Percentiles rank a stretch among this genome's conserved stretches.
These are phyloP conservation scores for Lycaena phlaeas DNA, from an alignment of 2,888 invertebrate genomes.

Conservation along the genomic window DNA sequence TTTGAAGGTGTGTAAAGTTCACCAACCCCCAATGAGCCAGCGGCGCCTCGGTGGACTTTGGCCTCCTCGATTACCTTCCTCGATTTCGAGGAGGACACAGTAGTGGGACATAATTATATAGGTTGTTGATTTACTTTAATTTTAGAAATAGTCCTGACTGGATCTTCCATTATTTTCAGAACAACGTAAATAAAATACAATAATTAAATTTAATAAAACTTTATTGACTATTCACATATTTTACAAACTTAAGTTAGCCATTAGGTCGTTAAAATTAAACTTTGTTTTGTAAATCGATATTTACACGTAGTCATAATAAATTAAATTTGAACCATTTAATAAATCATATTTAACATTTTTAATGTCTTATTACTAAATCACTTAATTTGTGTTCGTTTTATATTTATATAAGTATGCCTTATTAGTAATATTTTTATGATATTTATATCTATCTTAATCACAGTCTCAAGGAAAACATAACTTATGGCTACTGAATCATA, in stretches of 20 bases:
- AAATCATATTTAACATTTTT: not conserved
- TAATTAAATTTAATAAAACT: not conserved
- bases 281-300: no score
- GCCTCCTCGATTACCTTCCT: no score
- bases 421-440: slow-evolving; percentile 19
- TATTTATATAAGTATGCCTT: slow-evolving; percentile 23
- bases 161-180: no score
- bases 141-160: no score
- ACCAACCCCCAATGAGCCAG: no score
- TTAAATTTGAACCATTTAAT: not conserved
- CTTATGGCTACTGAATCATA: slow-evolving; percentile 41
- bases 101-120: no score
- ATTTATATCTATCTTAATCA: slow-evolving; percentile 45
- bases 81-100: no score
- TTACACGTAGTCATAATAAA: no score
- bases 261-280: no score
- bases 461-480: slow-evolving; percentile 57
- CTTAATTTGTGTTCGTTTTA: not conserved
- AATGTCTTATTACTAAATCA: not conserved
- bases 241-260: slow-evolving; percentile 1
- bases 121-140: no score
- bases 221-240: slow-evolving; percentile 5
- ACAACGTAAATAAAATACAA: slow-evolving; percentile 1
- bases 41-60: no score
- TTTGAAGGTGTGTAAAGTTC: no score